Percentiles rank a stretch among this genome's conserved stretches.
Evolutionary conservation across 1,140 invertebrate genomes (phyloP).

Genomic region (Heterodera carotae): DNA sequence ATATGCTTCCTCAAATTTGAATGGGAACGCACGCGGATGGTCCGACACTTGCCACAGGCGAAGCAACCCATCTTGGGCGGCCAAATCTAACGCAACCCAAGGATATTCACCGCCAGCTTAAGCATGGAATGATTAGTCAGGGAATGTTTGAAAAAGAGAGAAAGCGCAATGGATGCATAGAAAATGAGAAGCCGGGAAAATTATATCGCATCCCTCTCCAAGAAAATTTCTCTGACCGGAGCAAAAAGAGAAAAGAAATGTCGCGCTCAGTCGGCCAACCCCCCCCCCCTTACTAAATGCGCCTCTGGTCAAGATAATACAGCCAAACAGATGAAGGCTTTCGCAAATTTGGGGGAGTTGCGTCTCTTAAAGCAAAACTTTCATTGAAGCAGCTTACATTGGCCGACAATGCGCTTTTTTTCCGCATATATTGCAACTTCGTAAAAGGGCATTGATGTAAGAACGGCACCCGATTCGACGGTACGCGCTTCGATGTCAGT

Average conservation of each 20-base stretch:
- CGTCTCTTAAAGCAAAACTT: no score
- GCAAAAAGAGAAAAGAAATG: no score
- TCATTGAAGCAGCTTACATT: conserved; percentile 46
- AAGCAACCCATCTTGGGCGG: conserved; percentile 55
- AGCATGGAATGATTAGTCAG: not conserved
- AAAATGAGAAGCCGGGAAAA: no score
- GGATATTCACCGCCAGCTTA: conserved; percentile 56
- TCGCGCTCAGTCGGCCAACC: no score
- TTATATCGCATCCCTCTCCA: no score
- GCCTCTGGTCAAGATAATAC: no score
- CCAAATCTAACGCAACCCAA: conserved; percentile 59
- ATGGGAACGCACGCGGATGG: conserved; percentile 36
- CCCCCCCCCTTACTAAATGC: no score
- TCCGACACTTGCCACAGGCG: conserved; percentile 50
- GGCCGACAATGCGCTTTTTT: conserved; percentile 48
- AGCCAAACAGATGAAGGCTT: no score
- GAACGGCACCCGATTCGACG: conserved; percentile 45
- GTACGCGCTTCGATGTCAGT: conserved; percentile 53
- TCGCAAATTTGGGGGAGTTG: no score
- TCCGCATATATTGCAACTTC: conserved; percentile 61
- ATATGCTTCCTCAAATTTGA: conserved; percentile 36
- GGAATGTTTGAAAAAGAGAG: not conserved
- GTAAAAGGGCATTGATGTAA: conserved; percentile 54
- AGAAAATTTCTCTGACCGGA: no score
- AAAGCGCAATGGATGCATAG: not conserved